These are phyloP conservation scores for Drosophila merina DNA, from an alignment of 2,888 invertebrate species.

Conservation along the genomic window DNA sequence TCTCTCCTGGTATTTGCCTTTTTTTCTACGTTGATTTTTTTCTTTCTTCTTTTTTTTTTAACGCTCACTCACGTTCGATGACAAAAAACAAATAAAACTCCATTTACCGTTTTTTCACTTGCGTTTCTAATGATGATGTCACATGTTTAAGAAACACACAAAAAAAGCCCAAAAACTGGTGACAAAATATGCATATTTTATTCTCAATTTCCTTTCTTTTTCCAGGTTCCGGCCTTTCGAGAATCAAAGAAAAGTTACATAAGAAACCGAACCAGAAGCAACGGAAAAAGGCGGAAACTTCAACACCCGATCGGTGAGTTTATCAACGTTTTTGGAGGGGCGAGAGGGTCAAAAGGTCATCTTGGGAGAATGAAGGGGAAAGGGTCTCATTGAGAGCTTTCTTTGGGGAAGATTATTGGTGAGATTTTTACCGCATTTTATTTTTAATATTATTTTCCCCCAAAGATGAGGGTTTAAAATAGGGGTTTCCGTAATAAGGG, in stretches of 20 bases:
- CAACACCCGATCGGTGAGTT: conserved; percentile 50
- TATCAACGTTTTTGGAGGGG: background rate
- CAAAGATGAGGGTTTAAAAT: too few relatives aligned
- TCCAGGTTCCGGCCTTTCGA: conserved; percentile 15
- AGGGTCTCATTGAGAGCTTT: background rate
- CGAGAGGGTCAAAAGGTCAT: background rate
- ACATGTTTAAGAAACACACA: conserved; percentile 30
- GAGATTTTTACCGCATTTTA: too few relatives aligned
- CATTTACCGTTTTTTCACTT: conserved; percentile 68
- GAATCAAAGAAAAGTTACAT: background rate
- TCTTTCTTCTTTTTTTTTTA: conserved; percentile 9
- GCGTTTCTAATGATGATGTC: conserved; percentile 65
- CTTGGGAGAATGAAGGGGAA: background rate
- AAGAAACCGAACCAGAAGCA: conserved; percentile 18
- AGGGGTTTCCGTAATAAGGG: too few relatives aligned
- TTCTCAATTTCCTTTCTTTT: conserved; percentile 6
- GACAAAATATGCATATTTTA: conserved; percentile 8
- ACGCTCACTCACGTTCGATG: conserved; percentile 56
- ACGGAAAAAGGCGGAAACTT: conserved; percentile 16
- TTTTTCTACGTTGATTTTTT: background rate
- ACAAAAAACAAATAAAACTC: conserved; percentile 68
- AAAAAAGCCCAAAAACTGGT: conserved; percentile 3
- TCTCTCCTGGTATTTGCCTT: background rate
- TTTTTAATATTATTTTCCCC: too few relatives aligned
- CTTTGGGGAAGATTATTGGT: background rate